Evolutionary conservation across 2,113 vertebrate species (phyloP).

Genomic region (Lophura nycthemera): DNA sequence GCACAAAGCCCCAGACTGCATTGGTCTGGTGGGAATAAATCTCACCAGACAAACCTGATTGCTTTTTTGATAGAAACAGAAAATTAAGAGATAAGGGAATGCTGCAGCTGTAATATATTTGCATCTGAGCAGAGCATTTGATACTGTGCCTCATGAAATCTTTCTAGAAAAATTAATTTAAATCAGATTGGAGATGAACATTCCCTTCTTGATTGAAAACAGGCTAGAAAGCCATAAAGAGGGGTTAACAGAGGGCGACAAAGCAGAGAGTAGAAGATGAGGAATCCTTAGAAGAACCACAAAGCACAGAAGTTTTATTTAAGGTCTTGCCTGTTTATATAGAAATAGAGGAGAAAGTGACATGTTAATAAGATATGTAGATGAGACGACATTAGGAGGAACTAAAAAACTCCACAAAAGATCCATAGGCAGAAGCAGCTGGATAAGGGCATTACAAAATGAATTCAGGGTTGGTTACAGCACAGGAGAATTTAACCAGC

Average conservation of each 20-base stretch:
- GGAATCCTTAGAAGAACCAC: background rate
- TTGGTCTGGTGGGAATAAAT: slow-evolving; percentile 8
- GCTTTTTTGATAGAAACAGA: slow-evolving; percentile 58
- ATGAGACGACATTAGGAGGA: background rate
- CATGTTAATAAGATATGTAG: background rate
- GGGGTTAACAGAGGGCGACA: slow-evolving; percentile 27
- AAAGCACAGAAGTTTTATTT: background rate
- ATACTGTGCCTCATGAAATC: slow-evolving; percentile 55
- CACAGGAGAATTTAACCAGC: background rate
- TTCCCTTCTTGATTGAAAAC: slow-evolving; percentile 43
- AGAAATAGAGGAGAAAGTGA: background rate
- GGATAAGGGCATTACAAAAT: background rate
- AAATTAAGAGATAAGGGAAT: slow-evolving; percentile 48
- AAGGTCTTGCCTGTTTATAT: background rate
- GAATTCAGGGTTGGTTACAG: background rate
- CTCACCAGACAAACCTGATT: slow-evolving; percentile 57
- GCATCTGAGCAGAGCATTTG: slow-evolving; percentile 37
- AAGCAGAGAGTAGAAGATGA: background rate
- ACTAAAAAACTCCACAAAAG: background rate
- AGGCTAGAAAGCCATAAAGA: slow-evolving; percentile 19
- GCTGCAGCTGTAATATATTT: slow-evolving; percentile 50
- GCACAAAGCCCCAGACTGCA: background rate
- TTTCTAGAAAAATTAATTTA: slow-evolving; percentile 66
- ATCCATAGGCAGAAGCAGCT: background rate
- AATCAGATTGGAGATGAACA: slow-evolving; percentile 38